Base-by-base conservation (phyloP, 2,113 vertebrate genomes). In the Strix aluco region DNA sequence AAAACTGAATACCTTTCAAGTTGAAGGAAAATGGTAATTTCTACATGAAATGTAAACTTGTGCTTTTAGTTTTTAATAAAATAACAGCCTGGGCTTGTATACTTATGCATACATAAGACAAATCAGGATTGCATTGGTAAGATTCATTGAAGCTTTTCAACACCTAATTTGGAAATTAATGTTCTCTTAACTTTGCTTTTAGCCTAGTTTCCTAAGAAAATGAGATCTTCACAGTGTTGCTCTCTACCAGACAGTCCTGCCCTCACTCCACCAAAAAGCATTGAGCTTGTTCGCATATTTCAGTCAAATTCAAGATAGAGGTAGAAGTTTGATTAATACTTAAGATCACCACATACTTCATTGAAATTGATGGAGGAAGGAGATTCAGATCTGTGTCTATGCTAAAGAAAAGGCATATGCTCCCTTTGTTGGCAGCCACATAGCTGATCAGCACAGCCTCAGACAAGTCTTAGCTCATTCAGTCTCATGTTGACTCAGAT, bases 1-100 rank as follows among this genome's bases (percentile, higher is more conserved):
- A 84, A 88, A 91, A 25, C 59, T 71, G 38, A 91, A 84, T 81
- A 78, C 8, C 15, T 69, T 82, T 87, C 36, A 88, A 90, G 29
- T 2, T 65, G 66, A 75, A 90, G 46, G 30, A 66, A 93, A 92
- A 82, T 27, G 9, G 36, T 38, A 58, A 86, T 73, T 93, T 82
- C 71, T 42, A 18, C 26, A 83, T 27, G 6, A 77, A 92, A 93
- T 27, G 12, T 77, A 88, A 92, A 72, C 19, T 47, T 72, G 19
- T 25, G 15, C 21, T 88, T 82, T 62, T 49, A 22, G 29, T 61
- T 85, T 85, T 74, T 46, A 4, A 40, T 34, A 82, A 77, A 91
- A 29, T 46, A 71, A 66, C 12, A 85, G n/a, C 20, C 38, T 38
- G 54, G n/a, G 11, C 21, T 94, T n/a, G 34, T 26, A 94, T 32